A percentile compares a stretch with the other conserved stretches of the same genome.
Conservation (phyloP, 2,888 invertebrate genomes). For the Prosapia bicincta region DNA sequence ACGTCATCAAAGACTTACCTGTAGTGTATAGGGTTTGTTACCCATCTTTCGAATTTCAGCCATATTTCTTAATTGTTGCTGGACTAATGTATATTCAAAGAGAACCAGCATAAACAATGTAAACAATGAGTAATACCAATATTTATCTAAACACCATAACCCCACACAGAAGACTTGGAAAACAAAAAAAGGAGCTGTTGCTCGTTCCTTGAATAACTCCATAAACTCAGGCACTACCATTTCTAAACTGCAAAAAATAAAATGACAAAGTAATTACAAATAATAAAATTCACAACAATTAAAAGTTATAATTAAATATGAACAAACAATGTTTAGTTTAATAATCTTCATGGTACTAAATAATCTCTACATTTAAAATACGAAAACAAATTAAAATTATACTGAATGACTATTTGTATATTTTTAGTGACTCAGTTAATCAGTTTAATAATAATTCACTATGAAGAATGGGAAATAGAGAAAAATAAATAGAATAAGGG, state of each 20-base stretch:
- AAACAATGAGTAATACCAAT: conserved; percentile 97
- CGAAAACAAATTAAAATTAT: no score
- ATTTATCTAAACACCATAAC: conserved; percentile 98
- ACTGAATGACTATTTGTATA: no score
- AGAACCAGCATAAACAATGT: conserved; percentile 93
- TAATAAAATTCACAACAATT: no score
- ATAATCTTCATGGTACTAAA: no score
- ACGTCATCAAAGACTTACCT: conserved; percentile 51
- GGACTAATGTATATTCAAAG: conserved; percentile 97
- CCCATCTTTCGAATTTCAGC: conserved; percentile 99
- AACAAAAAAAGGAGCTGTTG: conserved; percentile 99
- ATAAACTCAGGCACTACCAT: conserved; percentile 94
- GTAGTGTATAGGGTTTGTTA: conserved; percentile 89
- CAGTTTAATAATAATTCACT: no score
- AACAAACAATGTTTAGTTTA: conserved; percentile 5
- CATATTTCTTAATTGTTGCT: conserved; percentile 97
- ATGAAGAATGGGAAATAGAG: no score
- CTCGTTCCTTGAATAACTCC: conserved; percentile 95
- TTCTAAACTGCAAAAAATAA: conserved; percentile 53
- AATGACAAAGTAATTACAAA: no score
- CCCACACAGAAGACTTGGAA: conserved; percentile 99
- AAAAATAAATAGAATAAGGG: no score
- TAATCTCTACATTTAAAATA: no score
- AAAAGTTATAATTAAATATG: conserved; percentile 29
- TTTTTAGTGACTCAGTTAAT: no score